Base-by-base conservation (phyloP, 2,888 invertebrate species). In the Hyppa rectilinea region DNA sequence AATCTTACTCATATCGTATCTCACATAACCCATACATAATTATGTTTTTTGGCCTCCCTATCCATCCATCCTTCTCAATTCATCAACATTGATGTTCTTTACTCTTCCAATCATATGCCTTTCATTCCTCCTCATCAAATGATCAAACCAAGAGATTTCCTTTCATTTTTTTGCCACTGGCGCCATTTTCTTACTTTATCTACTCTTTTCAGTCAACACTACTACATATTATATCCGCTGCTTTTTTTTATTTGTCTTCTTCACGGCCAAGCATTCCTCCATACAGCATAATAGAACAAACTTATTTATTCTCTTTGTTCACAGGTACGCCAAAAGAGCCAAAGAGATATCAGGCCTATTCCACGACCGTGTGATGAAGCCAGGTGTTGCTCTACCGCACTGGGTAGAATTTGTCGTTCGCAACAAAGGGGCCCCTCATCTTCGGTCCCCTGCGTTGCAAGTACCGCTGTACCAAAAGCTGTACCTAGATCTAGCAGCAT, bases 391-490 rank as follows among this genome's bases (percentile, higher is more conserved):
- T 10, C 96, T 97, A 14, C 92, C 97, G 12, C 96, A 97, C 92
- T 97, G 97, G 97, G 96, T 97, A 34, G 97, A 97, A 87, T 96
- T 97, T 86, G 96, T 97, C 1, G 96, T 96, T 0, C 92, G 95
- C 36, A 96, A 97, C 0, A 91, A 93, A 7, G 97, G 97, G 0
- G 97, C 96, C 0, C 94, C 92, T 1, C 95, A 97, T 85, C 87
- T 96, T 1, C 89, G 89, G 38, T 93, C 94, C 0, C 87, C 90
- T 0, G 92, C 91, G 0, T 61, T 92, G 2, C 52, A 87, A 31
- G 78, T 92, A 3, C 88, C 91, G 1, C 81, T 89, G 50, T 93
- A 92, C 76, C 90, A 94, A 71, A 91, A 90, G 69, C 92, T 97
- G 1, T 92, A 90, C 56, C 52, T 93, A 14, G 93, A 94, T 64